phyloP scores from a whole-genome alignment of 2,113 vertebrate genomes.

The Pyxicephalus adspersus region DNA sequence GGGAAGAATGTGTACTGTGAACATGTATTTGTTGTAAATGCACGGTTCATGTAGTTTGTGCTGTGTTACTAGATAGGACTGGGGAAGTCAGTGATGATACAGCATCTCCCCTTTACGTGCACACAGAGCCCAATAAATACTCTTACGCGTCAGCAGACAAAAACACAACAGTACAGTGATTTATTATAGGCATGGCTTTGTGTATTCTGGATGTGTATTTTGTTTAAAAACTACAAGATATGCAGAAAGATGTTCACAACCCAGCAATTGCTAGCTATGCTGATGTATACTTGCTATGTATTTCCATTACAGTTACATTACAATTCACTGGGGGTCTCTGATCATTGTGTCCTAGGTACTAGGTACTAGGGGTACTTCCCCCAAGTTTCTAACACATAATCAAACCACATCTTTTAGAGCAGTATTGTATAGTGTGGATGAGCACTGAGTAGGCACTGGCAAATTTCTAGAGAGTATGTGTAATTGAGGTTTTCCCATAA shows the following conservation, averaged over 20 bases:
- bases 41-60: neutral
- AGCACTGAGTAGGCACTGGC: too few relatives aligned
- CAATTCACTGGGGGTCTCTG: too few relatives aligned
- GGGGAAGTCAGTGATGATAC: neutral
- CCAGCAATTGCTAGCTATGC: neutral
- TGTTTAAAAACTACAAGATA: neutral
- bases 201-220: neutral
- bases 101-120: constrained; percentile 21
- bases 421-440: too few relatives aligned
- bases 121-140: neutral
- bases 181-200: too few relatives aligned
- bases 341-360: too few relatives aligned
- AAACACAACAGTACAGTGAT: neutral
- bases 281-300: too few relatives aligned
- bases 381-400: too few relatives aligned
- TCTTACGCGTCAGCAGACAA: constrained; percentile 9
- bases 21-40: neutral
- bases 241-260: neutral
- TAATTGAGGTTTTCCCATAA: too few relatives aligned
- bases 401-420: too few relatives aligned
- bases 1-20: neutral
- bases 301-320: too few relatives aligned
- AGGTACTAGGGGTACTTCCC: too few relatives aligned
- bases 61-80: neutral
- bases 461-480: too few relatives aligned